These are phyloP conservation scores for Poeciliopsis gracilis DNA, from an alignment of 2,797 vertebrate species.

Conservation along the genomic window DNA sequence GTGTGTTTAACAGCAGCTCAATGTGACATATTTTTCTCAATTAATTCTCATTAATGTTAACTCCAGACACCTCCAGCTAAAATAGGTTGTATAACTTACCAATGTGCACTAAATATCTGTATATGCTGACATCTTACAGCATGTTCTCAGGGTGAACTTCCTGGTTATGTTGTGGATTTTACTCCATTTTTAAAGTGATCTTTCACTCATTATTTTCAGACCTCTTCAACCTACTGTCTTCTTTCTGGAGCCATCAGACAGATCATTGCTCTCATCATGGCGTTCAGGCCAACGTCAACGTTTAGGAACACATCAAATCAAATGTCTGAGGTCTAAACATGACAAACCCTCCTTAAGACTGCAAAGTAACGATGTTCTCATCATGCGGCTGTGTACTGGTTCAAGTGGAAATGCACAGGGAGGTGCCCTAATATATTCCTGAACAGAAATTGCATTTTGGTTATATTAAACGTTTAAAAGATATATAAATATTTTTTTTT, in stretches of 20 bases:
- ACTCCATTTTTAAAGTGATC: background rate
- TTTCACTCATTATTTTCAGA: background rate
- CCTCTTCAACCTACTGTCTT: background rate
- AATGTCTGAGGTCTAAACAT: background rate
- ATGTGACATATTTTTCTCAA: background rate
- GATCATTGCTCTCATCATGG: background rate
- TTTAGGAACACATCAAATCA: background rate
- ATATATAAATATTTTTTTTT: too few relatives aligned
- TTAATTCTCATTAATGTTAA: background rate
- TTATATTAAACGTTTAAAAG: background rate
- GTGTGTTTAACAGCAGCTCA: background rate
- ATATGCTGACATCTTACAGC: background rate
- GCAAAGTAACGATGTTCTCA: background rate
- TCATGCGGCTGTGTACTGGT: background rate
- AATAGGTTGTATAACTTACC: background rate
- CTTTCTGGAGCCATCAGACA: background rate
- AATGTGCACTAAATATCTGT: background rate
- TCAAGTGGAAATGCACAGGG: background rate
- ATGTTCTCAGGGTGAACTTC: background rate
- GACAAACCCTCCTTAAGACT: background rate
- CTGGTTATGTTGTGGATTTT: background rate
- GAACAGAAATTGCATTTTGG: background rate
- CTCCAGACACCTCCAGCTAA: background rate
- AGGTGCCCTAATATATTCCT: background rate
- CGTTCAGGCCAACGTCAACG: background rate